Conservation (phyloP, 2,888 invertebrate species). For the Sarcophaga subvicina region DNA sequence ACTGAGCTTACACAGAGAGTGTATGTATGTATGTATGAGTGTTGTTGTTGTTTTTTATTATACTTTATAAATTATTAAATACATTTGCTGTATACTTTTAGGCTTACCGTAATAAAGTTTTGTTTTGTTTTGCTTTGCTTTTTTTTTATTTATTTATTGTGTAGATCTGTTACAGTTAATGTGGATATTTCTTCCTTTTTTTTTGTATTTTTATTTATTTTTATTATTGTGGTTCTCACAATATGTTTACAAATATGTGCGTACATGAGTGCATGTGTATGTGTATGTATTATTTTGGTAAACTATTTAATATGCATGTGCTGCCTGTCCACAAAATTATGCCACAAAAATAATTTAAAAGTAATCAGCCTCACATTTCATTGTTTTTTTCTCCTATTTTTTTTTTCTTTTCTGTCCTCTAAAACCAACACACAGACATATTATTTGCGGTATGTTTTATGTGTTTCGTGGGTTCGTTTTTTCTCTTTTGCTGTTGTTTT, state of each 20-base stretch:
- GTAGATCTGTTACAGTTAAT: slow-evolving; percentile 34
- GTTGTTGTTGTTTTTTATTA: slow-evolving; percentile 41
- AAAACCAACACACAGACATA: slow-evolving; percentile 34
- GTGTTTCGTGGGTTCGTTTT: neutral
- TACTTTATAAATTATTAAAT: slow-evolving; percentile 79
- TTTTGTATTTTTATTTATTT: slow-evolving; percentile 1
- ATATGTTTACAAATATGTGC: neutral
- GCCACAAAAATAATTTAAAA: slow-evolving; percentile 81
- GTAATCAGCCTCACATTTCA: slow-evolving; percentile 74
- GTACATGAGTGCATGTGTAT: slow-evolving; percentile 1
- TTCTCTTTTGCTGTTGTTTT: neutral
- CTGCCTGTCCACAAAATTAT: slow-evolving; percentile 77
- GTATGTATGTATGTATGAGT: neutral
- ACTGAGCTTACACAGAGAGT: neutral
- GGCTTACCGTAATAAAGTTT: slow-evolving; percentile 70
- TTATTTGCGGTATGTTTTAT: neutral
- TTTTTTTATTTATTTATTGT: slow-evolving; percentile 15
- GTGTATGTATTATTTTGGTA: slow-evolving; percentile 46
- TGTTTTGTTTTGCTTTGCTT: slow-evolving; percentile 15
- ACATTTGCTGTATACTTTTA: slow-evolving; percentile 73
- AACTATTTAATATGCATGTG: slow-evolving; percentile 72
- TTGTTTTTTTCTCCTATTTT: slow-evolving; percentile 11
- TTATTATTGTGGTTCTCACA: slow-evolving; percentile 43
- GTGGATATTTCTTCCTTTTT: neutral
- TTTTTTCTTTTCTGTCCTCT: slow-evolving; percentile 3